Conservation (phyloP, 2,113 vertebrate genomes). For the Callaeas wilsoni region DNA sequence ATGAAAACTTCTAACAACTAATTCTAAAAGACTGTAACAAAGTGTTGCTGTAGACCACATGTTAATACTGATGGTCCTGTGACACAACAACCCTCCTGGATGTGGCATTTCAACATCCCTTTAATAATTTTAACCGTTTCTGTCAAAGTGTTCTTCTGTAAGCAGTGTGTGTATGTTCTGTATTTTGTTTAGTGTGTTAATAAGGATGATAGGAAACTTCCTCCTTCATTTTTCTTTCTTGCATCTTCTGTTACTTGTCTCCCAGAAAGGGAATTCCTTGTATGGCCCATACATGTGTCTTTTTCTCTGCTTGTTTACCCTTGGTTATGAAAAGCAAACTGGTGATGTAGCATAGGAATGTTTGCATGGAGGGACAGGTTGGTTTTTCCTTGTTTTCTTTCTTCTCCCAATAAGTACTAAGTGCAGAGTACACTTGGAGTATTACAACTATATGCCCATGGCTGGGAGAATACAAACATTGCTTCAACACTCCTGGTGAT, state of each 20-base stretch:
- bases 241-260: neutral
- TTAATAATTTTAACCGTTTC: neutral
- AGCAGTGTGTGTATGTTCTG: neutral
- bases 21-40: neutral
- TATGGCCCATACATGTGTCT: neutral
- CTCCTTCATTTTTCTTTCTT: neutral
- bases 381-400: neutral
- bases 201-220: neutral
- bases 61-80: neutral
- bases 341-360: neutral
- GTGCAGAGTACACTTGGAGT: neutral
- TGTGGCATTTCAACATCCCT: neutral
- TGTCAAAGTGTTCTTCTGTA: neutral
- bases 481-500: neutral
- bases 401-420: neutral
- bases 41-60: neutral
- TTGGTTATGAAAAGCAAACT: neutral
- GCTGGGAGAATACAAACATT: neutral
- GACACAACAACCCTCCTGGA: neutral
- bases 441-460: rapidly evolving
- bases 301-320: neutral
- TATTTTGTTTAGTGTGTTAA: neutral
- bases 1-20: neutral
- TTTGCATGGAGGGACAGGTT: neutral
- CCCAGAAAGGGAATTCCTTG: neutral